These are phyloP conservation scores for Andricus grossulariae DNA, from an alignment of 1,140 invertebrate genomes.

Conservation along the genomic window DNA sequence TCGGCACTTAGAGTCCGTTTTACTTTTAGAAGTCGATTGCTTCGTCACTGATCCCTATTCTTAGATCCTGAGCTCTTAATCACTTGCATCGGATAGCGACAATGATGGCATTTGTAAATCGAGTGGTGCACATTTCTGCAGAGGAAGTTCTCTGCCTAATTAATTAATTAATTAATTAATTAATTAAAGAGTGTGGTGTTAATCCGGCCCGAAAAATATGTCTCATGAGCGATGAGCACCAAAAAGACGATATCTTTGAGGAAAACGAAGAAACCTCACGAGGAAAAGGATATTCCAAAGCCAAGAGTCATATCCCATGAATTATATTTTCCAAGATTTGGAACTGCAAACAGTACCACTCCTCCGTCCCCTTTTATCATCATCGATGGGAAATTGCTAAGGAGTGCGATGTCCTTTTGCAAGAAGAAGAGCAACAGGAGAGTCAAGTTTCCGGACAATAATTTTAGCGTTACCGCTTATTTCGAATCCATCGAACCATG, in stretches of 20 bases:
- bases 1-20: constrained; percentile 3
- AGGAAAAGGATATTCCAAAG: constrained; percentile 1
- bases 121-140: constrained; percentile 8
- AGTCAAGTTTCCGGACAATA: constrained; percentile 13
- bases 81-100: constrained; percentile 30
- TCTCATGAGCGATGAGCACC: constrained; percentile 10
- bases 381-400: constrained; percentile 16
- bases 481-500: constrained; percentile 15
- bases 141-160: constrained; percentile 8
- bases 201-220: not conserved
- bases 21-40: constrained; percentile 28
- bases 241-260: not conserved
- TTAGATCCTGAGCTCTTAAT: constrained; percentile 31
- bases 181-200: not conserved
- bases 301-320: constrained; percentile 14
- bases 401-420: constrained; percentile 16
- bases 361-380: constrained; percentile 13
- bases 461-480: not conserved
- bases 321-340: constrained; percentile 32
- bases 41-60: constrained; percentile 29
- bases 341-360: not conserved
- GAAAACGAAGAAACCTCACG: not conserved
- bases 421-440: constrained; percentile 17
- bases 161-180: not conserved
- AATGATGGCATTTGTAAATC: constrained; percentile 27